These are phyloP conservation scores for Leptoteleia sp. DNA, from an alignment of 1,140 invertebrate genomes.

Conservation along the genomic window DNA sequence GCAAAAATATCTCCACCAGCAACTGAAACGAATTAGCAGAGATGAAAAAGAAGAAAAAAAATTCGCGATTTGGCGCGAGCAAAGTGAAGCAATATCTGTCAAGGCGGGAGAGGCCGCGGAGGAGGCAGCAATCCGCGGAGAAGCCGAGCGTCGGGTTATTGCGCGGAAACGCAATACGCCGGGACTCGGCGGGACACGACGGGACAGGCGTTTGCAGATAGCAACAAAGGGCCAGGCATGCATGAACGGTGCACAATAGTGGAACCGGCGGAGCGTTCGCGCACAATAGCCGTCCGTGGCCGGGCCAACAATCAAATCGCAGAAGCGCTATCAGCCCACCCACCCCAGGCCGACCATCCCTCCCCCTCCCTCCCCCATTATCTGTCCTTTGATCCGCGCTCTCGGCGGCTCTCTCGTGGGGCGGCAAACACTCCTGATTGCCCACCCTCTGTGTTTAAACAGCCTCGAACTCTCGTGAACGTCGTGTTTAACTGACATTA, in stretches of 20 bases:
- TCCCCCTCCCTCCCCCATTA: no score
- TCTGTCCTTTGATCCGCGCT: slow-evolving; percentile 78
- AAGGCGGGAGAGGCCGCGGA: background rate
- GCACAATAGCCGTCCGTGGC: slow-evolving; percentile 74
- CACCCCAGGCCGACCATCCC: no score
- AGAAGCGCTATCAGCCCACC: slow-evolving; percentile 77
- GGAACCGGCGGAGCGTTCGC: slow-evolving; percentile 70
- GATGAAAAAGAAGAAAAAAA: slow-evolving; percentile 5
- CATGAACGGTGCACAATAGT: slow-evolving; percentile 72
- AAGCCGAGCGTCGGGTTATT: slow-evolving; percentile 34
- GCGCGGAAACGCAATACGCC: slow-evolving; percentile 50
- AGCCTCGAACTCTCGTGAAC: slow-evolving; percentile 74
- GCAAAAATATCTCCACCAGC: no score
- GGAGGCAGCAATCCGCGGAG: background rate
- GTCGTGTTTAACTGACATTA: slow-evolving; percentile 65
- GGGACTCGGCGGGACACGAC: no score
- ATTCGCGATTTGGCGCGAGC: slow-evolving; percentile 1
- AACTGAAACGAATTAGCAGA: slow-evolving; percentile 20
- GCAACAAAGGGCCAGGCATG: slow-evolving; percentile 69
- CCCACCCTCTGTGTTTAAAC: slow-evolving; percentile 80
- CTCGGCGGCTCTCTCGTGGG: slow-evolving; percentile 69
- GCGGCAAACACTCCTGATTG: slow-evolving; percentile 81
- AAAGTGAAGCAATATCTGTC: slow-evolving; percentile 50
- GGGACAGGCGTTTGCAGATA: slow-evolving; percentile 68
- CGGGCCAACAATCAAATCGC: slow-evolving; percentile 81